phyloP scores from a whole-genome alignment of 2,888 invertebrate species.

The Xestia rhomboidea region DNA sequence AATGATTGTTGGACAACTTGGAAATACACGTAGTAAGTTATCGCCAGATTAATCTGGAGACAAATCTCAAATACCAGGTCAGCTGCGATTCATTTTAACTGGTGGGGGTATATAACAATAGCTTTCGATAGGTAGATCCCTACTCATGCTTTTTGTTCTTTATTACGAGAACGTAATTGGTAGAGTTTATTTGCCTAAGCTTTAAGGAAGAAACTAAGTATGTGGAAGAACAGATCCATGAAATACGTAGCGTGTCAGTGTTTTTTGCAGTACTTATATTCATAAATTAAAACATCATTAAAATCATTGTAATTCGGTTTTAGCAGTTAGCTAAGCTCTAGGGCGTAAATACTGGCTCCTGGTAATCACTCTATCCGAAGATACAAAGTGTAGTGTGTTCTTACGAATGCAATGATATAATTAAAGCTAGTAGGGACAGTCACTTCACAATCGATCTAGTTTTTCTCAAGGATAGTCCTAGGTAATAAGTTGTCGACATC shows the following conservation, averaged over 20 bases:
- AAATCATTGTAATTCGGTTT: background rate
- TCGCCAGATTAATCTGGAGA: background rate
- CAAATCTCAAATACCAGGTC: background rate
- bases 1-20: constrained; percentile 28
- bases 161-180: background rate
- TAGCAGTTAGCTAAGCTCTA: background rate
- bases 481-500: constrained; percentile 62
- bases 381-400: constrained; percentile 41
- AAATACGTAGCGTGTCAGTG: background rate
- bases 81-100: background rate
- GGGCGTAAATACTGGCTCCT: no score
- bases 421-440: constrained; percentile 65
- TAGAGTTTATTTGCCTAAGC: background rate
- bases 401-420: constrained; percentile 48
- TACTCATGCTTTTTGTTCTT: background rate
- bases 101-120: background rate
- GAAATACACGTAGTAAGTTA: background rate
- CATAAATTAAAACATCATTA: background rate
- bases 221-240: background rate
- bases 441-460: constrained; percentile 72
- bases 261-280: background rate
- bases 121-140: background rate
- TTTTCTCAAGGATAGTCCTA: constrained; percentile 74
- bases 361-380: constrained; percentile 16
- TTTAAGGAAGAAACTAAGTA: background rate